Evolutionary conservation across 2,113 vertebrate genomes (phyloP).

Genomic region (Tenebrosternarchus preto): DNA sequence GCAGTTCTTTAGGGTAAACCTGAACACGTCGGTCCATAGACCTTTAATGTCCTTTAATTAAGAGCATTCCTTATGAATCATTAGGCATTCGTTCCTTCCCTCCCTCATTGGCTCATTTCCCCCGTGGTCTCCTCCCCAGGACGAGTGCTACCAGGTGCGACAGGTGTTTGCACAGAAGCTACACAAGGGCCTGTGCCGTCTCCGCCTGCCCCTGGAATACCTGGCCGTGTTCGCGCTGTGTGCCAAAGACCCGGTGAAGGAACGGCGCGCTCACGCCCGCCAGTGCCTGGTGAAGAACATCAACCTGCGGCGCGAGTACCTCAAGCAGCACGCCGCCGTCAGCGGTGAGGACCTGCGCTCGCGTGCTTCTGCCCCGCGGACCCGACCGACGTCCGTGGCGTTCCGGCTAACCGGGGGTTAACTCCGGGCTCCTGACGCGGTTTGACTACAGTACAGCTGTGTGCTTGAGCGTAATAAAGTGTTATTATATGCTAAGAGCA

Average conservation of each 20-base stretch:
- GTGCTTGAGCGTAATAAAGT: too few relatives aligned
- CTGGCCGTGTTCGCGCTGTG: conserved; percentile 96
- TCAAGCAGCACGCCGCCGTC: conserved; percentile 96
- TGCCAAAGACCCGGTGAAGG: conserved; percentile 97
- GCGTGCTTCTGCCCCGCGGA: too few relatives aligned
- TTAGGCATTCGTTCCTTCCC: background rate
- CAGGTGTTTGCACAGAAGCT: conserved; percentile 98
- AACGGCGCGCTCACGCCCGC: conserved; percentile 93
- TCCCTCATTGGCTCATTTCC: background rate
- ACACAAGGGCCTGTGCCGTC: conserved; percentile 91
- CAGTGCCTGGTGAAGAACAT: conserved; percentile 98
- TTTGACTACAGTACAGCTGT: too few relatives aligned
- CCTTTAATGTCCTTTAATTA: too few relatives aligned
- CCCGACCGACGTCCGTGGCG: too few relatives aligned
- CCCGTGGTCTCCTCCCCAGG: conserved; percentile 68
- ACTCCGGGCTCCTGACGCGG: too few relatives aligned
- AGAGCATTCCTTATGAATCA: too few relatives aligned
- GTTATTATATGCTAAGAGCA: too few relatives aligned
- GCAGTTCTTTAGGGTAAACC: background rate
- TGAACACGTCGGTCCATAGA: too few relatives aligned
- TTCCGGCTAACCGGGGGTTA: too few relatives aligned
- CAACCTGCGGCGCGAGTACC: conserved; percentile 93
- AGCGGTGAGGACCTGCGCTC: conserved; percentile 80
- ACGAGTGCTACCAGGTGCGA: conserved; percentile 98
- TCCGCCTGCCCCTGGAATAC: conserved; percentile 94